Base-by-base conservation (phyloP, 2,888 invertebrate genomes). In the Artemia sinica region DNA sequence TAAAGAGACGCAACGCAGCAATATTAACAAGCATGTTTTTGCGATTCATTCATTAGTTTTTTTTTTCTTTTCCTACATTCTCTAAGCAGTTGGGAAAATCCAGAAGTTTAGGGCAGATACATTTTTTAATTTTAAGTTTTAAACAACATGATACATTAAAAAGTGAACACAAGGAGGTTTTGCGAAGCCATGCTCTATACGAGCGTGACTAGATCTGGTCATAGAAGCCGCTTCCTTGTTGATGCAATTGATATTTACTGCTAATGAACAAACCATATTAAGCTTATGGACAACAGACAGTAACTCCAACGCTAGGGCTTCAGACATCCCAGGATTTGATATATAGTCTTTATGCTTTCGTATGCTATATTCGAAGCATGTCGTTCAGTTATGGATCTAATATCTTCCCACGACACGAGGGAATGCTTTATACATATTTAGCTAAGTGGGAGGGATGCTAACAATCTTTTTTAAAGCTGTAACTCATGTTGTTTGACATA, bases 191-290 rank as follows among this genome's bases (percentile, higher is more conserved):
- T 28, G 28, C 28, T 28, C 4, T 28, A 28, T 28, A 28, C 28
- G 28, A 28, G 28, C 28, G 4, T 28, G 28, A 28, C 28, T 28
- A 28, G 28, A 28, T 28, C 28, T 28, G 28, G 28, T 28, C 28
- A 28, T 28, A 28, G 28, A 28, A 28, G 28, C 28, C 28, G 28
- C 28, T 28, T 28, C 28, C 28, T 28, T 28, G 28, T 28, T 28
- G 28, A 28, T 28, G 28, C 28, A 9, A 58, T 18, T 58, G 58
- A 58, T 14, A 58, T 58, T 58, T 58, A 58, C 58, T 58, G 58
- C 58, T 58, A 58, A 58, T 58, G 58, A 58, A 58, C 58, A n/a
- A 10, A 58, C 58, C 58, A 58, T 58, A 58, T 58, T 58, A 58
- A 58, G 58, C 58, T 58, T 14, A 58, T 58, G 14, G n/a, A n/a